Evolutionary conservation across 2,888 invertebrate genomes (phyloP).

Genomic region (Trachelus tabidus): DNA sequence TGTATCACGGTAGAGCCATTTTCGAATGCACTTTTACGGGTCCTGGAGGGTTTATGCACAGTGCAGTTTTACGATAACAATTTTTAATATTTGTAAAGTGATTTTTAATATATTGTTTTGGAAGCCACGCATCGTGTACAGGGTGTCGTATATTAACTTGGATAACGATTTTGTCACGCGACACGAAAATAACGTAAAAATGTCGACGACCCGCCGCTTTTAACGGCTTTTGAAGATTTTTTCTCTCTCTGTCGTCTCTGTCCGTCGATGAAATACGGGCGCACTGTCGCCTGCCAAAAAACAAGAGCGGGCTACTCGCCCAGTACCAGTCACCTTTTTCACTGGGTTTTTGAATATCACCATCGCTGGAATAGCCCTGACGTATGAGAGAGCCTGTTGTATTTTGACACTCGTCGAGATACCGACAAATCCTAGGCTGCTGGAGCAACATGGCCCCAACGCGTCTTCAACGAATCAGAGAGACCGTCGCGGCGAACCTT

Average conservation of each 20-base stretch:
- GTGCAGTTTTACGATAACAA: background rate
- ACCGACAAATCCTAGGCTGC: background rate
- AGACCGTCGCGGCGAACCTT: background rate
- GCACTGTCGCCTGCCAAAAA: background rate
- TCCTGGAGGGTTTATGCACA: background rate
- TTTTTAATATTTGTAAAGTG: background rate
- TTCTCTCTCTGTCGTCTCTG: background rate
- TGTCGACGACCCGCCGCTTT: background rate
- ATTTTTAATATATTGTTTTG: background rate
- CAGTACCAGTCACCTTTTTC: background rate
- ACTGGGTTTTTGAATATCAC: background rate
- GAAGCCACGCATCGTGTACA: background rate
- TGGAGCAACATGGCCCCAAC: background rate
- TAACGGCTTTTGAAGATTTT: background rate
- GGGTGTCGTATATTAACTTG: background rate
- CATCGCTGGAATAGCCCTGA: background rate
- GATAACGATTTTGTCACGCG: background rate
- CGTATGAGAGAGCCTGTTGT: background rate
- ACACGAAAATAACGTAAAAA: background rate
- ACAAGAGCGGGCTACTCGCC: background rate
- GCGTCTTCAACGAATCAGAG: background rate
- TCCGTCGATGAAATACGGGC: background rate
- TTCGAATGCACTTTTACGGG: background rate
- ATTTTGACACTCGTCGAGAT: background rate
- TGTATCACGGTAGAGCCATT: background rate